Base-by-base conservation (phyloP, 2,113 vertebrate genomes). In the Anthoscopus minutus region DNA sequence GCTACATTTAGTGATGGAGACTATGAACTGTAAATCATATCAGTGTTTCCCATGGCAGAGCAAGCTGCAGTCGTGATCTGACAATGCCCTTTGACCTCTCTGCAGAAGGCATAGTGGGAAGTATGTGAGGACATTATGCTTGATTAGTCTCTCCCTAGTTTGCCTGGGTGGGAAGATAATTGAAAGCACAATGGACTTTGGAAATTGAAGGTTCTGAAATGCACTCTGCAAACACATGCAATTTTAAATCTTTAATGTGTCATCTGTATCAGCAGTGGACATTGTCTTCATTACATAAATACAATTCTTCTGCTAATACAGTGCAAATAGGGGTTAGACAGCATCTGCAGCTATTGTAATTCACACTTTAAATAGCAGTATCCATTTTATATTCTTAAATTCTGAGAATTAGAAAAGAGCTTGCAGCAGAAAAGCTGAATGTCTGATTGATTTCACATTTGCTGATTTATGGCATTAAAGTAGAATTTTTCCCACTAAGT, bases 81-180 rank as follows among this genome's bases (percentile, higher is more conserved):
- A 89, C 81, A 60, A 70, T 85, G 78, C 58, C 60, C 94, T 88
- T 72, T 88, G 76, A 65, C 83, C 90, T 90, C 56, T 74, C 65
- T 62, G 78, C 95, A 79, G 89, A 85, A 83, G 65, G 80, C 90
- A n/a, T 78, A 90, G 79, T 78, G 81, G 88, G 89, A 96, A 93
- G 64, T 87, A 86, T 96, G 94, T 83, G 88, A 92, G 58, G 94
- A 96, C 77, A 94, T 92, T 94, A 96, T 92, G 91, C 88, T 95
- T 95, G 94, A 94, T 96, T 94, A 96, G 95, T 94, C 77, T 94
- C 70, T 96, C 89, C 56, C 69, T 92, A 81, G 86, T 94, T 97
- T 94, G 80, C 87, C 82, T 76, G 91, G 66, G 95, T 94, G 93
- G 91, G 82, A 94, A 97, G 93, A 93, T 94, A 97, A 97, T 96